Conservation (phyloP, 2,797 vertebrate species). For the Euphonia xanthogaster region DNA sequence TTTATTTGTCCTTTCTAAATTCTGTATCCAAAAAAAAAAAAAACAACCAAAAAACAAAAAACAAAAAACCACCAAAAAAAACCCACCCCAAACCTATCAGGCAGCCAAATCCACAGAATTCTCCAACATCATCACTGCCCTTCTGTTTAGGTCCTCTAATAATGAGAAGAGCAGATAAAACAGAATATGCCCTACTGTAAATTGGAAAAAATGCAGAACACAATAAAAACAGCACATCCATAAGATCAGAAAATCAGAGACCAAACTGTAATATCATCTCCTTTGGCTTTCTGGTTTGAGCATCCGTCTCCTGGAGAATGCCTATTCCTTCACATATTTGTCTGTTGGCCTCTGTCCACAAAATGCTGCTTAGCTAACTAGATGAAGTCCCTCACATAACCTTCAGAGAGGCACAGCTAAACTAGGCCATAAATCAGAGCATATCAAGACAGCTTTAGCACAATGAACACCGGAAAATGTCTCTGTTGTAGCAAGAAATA, state of each 20-base stretch:
- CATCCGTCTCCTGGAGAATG: neutral
- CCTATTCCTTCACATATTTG: neutral
- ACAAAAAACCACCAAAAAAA: no score
- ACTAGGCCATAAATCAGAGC: neutral
- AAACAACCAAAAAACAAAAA: no score
- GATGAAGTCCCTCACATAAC: neutral
- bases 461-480: neutral
- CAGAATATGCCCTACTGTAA: neutral
- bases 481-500: neutral
- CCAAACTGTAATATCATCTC: neutral
- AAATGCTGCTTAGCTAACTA: neutral
- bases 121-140: neutral
- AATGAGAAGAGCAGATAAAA: neutral
- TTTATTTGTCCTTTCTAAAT: neutral
- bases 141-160: neutral
- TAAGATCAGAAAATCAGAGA: neutral
- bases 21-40: neutral
- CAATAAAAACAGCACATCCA: neutral
- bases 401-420: neutral
- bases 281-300: neutral
- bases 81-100: no score
- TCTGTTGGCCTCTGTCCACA: neutral
- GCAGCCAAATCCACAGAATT: constrained; percentile 32
- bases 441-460: neutral
- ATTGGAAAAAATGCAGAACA: neutral